Evolutionary conservation across 1,140 invertebrate genomes (phyloP), one percentile per base, ranked within the genome.

Genomic region (Zelostemma sp.): DNA sequence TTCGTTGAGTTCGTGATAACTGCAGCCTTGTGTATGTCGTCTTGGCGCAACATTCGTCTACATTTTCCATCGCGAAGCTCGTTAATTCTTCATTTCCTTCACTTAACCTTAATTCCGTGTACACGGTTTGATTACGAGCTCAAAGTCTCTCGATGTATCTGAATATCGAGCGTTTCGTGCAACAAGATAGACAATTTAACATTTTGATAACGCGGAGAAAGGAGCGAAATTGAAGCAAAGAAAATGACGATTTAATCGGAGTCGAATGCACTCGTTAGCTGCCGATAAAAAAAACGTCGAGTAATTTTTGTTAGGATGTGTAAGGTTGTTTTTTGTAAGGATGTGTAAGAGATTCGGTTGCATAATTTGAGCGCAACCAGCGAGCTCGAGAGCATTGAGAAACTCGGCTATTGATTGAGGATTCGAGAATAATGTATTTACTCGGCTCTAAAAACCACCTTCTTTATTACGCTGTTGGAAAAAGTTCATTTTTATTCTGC

Each of bases 31-130:
- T n/a, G n/a, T n/a, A n/a, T n/a, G n/a, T n/a, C n/a, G n/a, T n/a
- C n/a, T n/a, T n/a, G n/a, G n/a, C n/a, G n/a, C n/a, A n/a, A 35
- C 15, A 18, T n/a, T 48, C 31, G 51, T 63, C 68, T 43, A 59
- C 48, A 57, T 66, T 66, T 68, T 57, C 51, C 47, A 54, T 53
- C 33, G 5, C 9, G 33, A 54, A 59, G 53, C 60, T 70, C 50
- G 61, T 74, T 67, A 72, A 74, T 74, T 67, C 62, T 41, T 48
- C 63, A 74, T 72, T 68, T 69, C 68, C 68, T 72, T 54, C 53
- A 64, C 56, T 69, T 69, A 69, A 69, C 67, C 60, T 47, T 69
- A 64, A 69, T 69, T 64, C 67, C 63, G 63, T 69, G 64, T 69
- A 64, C 67, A 69, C 56, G 57, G 56, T 46, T 63, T 59, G 57